These are phyloP conservation scores for Lanius collurio DNA, from an alignment of 2,113 vertebrate genomes.

Conservation along the genomic window DNA sequence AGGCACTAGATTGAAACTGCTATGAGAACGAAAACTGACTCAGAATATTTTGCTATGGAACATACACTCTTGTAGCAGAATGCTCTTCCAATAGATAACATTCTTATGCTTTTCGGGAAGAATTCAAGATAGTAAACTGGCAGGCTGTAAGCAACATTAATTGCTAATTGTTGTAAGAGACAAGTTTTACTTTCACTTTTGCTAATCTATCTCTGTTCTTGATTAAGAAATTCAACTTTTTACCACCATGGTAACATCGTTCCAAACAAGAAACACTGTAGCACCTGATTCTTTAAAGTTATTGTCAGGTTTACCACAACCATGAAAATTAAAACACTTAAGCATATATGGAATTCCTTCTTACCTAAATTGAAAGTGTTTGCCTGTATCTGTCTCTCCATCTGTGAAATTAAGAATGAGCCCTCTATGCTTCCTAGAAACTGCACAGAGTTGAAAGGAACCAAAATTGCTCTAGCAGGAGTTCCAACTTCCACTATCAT, in stretches of 20 bases:
- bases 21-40: not conserved
- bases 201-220: not conserved
- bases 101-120: not conserved
- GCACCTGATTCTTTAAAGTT: not conserved
- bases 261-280: not conserved
- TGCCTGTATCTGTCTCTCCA: not conserved
- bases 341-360: not conserved
- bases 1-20: not conserved
- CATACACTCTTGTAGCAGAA: not conserved
- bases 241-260: not conserved
- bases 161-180: not conserved
- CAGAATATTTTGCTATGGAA: not conserved
- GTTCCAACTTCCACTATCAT: not conserved
- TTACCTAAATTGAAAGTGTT: not conserved
- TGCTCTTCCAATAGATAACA: not conserved
- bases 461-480: not conserved
- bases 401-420: not conserved
- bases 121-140: not conserved
- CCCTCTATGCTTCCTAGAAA: not conserved
- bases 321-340: not conserved
- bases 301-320: not conserved
- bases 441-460: not conserved
- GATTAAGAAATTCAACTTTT: not conserved
- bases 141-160: not conserved
- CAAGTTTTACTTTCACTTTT: not conserved